These are phyloP conservation scores for Unio delphinus DNA, from an alignment of 2,888 invertebrate species.

Conservation along the genomic window DNA sequence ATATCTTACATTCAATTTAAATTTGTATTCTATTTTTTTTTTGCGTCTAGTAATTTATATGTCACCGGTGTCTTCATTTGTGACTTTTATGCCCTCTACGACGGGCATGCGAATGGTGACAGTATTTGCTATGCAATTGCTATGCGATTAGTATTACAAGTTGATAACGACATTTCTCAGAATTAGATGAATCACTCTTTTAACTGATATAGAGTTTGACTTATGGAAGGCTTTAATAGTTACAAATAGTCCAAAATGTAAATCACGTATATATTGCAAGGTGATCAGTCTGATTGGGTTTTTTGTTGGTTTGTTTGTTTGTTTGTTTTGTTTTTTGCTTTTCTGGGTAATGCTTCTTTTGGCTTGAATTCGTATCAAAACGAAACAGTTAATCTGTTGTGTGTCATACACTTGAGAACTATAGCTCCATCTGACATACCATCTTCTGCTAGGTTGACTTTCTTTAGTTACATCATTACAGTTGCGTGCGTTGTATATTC, in stretches of 20 bases:
- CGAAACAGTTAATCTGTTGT: not conserved
- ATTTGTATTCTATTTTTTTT: too few relatives aligned
- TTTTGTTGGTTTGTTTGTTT: too few relatives aligned
- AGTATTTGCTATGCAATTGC: not conserved
- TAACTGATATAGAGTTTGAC: not conserved
- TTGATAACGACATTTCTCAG: slow-evolving; percentile 5
- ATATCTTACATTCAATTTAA: too few relatives aligned
- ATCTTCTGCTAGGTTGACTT: not conserved
- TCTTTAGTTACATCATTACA: not conserved
- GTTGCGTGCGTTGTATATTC: slow-evolving; percentile 1
- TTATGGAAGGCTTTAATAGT: not conserved
- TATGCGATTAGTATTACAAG: not conserved
- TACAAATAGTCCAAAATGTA: not conserved
- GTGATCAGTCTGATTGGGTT: not conserved
- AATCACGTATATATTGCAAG: not conserved
- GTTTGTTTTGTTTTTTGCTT: too few relatives aligned
- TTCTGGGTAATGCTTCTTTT: not conserved
- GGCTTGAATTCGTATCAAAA: slow-evolving; percentile 1
- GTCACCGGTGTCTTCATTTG: not conserved
- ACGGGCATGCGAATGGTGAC: not conserved
- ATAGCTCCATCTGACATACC: not conserved
- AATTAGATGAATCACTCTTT: not conserved
- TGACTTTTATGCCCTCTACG: not conserved
- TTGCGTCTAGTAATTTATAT: not conserved
- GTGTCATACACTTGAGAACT: not conserved